Conservation (phyloP, 1,140 invertebrate genomes). For the Maconellicoccus hirsutus region DNA sequence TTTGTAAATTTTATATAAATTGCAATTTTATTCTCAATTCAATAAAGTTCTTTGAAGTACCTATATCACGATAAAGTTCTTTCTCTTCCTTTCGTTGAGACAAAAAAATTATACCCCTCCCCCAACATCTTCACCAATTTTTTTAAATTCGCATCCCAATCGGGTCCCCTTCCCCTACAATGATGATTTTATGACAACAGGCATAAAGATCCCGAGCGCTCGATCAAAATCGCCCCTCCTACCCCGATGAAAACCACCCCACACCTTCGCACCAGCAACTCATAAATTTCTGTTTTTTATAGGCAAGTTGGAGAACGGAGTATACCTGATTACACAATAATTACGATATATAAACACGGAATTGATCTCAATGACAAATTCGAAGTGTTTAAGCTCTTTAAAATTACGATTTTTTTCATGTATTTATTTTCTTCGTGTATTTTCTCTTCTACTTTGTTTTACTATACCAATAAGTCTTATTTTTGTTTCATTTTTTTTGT, state of each 20-base stretch:
- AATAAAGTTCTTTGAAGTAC: too few relatives aligned
- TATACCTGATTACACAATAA: conserved; percentile 37
- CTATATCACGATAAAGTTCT: too few relatives aligned
- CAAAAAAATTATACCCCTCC: too few relatives aligned
- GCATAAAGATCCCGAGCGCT: too few relatives aligned
- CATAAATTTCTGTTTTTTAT: conserved; percentile 32
- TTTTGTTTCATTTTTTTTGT: not conserved
- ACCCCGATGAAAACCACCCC: not conserved
- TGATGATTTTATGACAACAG: too few relatives aligned
- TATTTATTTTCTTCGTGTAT: not conserved
- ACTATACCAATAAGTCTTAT: not conserved
- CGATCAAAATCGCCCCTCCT: too few relatives aligned
- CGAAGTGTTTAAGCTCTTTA: not conserved
- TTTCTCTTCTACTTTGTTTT: not conserved
- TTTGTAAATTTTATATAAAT: too few relatives aligned
- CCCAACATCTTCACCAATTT: too few relatives aligned
- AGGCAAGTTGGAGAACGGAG: conserved; percentile 42
- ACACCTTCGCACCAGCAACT: not conserved
- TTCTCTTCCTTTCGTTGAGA: too few relatives aligned
- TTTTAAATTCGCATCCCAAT: too few relatives aligned
- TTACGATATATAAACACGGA: conserved; percentile 6
- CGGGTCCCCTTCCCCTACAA: too few relatives aligned
- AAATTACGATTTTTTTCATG: not conserved
- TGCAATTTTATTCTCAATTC: too few relatives aligned
- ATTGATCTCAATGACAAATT: not conserved